A percentile compares a stretch with the other conserved stretches of the same genome.
Conservation (phyloP, 53 echinoderm and acorn worm genomes). For the Temnopleurus reevesii region DNA sequence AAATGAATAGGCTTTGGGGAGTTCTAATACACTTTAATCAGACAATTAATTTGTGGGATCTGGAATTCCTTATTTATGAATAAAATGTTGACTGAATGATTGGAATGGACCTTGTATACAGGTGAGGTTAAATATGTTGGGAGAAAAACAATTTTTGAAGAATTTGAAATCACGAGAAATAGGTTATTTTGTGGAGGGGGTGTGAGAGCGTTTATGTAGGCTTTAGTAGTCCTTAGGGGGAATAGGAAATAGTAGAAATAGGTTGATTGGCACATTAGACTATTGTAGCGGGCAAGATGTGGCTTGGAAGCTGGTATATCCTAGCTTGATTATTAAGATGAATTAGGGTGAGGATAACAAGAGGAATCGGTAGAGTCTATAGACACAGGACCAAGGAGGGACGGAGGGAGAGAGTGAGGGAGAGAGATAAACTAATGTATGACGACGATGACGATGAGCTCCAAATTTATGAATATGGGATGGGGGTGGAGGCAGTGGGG, state of each 20-base stretch:
- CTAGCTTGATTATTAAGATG: constrained; percentile 28
- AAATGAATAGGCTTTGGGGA: neutral
- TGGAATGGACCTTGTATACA: neutral
- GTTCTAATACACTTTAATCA: neutral
- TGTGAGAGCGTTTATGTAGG: neutral
- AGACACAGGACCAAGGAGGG: constrained; percentile 18
- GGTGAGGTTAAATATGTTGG: neutral
- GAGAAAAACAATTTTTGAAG: neutral
- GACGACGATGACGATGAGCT: constrained; percentile 18
- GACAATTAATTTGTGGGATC: neutral
- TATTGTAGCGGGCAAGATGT: neutral
- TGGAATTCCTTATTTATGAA: too few species aligned
- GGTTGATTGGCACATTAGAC: constrained; percentile 50
- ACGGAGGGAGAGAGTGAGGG: neutral
- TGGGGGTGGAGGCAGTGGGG: neutral
- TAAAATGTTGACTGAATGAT: too few species aligned
- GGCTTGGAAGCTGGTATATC: neutral
- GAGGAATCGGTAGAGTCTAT: constrained; percentile 28
- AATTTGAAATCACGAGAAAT: neutral
- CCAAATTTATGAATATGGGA: constrained; percentile 33
- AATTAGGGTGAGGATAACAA: constrained; percentile 45
- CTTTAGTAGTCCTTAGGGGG: neutral
- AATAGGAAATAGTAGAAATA: neutral
- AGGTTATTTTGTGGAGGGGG: neutral
- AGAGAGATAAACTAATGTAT: constrained; percentile 6